Conservation (phyloP, 2,888 invertebrate species). For the Ennomos quercinarius region DNA sequence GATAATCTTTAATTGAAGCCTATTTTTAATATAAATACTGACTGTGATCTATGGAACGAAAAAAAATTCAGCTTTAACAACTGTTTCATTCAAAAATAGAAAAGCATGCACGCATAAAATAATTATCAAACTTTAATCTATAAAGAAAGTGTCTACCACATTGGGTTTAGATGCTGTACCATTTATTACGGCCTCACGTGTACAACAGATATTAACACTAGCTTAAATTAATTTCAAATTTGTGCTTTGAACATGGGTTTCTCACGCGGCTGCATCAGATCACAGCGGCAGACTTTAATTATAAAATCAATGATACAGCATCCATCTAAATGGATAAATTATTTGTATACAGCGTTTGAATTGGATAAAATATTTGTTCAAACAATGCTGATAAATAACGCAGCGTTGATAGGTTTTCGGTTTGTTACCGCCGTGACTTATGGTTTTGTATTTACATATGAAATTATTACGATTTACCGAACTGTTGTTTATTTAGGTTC, state of each 20-base stretch:
- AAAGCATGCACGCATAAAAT: no score
- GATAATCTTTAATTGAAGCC: no score
- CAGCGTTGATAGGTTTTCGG: constrained; percentile 23
- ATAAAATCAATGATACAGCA: constrained; percentile 41
- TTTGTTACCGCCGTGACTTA: constrained; percentile 44
- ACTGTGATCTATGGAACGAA: no score
- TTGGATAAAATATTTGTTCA: constrained; percentile 32
- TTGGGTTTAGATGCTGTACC: no score
- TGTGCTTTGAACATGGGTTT: constrained; percentile 58
- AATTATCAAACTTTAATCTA: no score
- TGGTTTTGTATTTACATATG: constrained; percentile 46
- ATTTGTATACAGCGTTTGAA: constrained; percentile 34
- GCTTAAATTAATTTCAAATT: constrained; percentile 70
- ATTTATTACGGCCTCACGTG: constrained; percentile 43
- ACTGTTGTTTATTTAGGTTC: constrained; percentile 18
- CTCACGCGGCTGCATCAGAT: constrained; percentile 64
- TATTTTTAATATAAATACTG: no score
- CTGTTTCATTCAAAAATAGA: no score
- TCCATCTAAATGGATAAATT: constrained; percentile 51
- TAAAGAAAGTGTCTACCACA: no score
- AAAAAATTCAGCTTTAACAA: no score
- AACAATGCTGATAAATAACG: constrained; percentile 28
- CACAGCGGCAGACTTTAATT: constrained; percentile 52
- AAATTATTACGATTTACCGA: constrained; percentile 41
- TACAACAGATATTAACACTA: constrained; percentile 54